A percentile compares a stretch with the other conserved stretches of the same genome.
Conservation (phyloP, 2,113 vertebrate species). For the Perca fluviatilis region DNA sequence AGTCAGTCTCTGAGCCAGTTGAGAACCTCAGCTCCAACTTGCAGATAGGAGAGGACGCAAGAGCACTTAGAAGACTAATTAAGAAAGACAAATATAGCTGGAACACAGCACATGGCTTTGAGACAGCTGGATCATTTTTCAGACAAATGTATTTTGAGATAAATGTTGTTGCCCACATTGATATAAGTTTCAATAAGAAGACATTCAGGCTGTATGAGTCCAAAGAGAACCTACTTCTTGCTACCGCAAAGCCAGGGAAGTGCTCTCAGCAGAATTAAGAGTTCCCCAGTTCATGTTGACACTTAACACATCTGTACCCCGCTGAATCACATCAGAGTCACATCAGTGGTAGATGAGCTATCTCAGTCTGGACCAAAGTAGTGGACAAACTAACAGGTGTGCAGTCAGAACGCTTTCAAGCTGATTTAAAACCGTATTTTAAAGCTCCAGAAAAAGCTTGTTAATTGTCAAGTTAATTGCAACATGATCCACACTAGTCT, state of each 20-base stretch:
- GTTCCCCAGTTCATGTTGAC: conserved; percentile 9
- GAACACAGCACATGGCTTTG: not conserved
- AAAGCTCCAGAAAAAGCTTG: not conserved
- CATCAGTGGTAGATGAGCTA: not conserved
- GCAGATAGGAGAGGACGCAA: not conserved
- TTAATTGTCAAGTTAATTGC: not conserved
- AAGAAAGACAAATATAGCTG: conserved; percentile 38
- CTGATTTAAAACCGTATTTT: not conserved
- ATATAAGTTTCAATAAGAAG: conserved; percentile 7
- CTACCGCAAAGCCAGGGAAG: not conserved
- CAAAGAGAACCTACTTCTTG: not conserved
- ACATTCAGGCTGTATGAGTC: conserved; percentile 7
- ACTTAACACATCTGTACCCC: not conserved
- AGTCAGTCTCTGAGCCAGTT: conserved; percentile 28
- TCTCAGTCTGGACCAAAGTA: not conserved
- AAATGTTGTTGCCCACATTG: conserved; percentile 5
- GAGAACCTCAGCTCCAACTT: conserved; percentile 46
- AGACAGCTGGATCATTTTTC: conserved; percentile 22
- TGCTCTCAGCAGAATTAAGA: not conserved
- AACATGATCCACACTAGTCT: not conserved
- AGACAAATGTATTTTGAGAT: conserved; percentile 27
- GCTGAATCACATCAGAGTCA: conserved; percentile 11
- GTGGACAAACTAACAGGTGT: not conserved
- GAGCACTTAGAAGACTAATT: conserved; percentile 1
- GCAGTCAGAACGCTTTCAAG: not conserved